phyloP scores from a whole-genome alignment of 2,888 invertebrate species.

The Ditula angustiorana region DNA sequence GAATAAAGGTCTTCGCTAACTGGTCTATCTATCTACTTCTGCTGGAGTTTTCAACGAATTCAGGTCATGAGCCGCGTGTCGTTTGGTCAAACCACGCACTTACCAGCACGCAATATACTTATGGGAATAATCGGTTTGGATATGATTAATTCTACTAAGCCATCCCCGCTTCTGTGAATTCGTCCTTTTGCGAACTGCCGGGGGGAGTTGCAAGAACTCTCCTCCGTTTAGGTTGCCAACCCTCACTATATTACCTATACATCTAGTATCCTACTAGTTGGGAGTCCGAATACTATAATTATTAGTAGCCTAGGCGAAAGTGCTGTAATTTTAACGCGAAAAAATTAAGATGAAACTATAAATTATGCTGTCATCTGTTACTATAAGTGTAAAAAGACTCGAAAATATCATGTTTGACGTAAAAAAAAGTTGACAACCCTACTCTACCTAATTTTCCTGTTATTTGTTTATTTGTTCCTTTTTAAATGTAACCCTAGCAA shows the following conservation, averaged over 20 bases:
- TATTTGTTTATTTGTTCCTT: neutral
- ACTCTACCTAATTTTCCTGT: conserved; percentile 2
- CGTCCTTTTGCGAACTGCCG: conserved; percentile 6
- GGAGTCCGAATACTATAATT: too few species aligned
- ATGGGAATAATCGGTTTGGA: conserved; percentile 10
- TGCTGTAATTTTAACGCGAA: too few species aligned
- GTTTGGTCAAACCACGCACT: conserved; percentile 26
- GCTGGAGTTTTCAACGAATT: conserved; percentile 35
- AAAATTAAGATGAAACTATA: too few species aligned
- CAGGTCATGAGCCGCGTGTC: conserved; percentile 34
- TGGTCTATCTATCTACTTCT: neutral
- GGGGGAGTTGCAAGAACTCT: neutral
- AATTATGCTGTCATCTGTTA: too few species aligned
- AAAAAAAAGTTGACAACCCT: too few species aligned
- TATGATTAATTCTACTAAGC: conserved; percentile 12
- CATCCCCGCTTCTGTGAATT: conserved; percentile 11
- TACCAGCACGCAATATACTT: conserved; percentile 22
- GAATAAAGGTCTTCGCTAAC: neutral
- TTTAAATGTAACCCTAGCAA: too few species aligned
- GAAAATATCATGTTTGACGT: too few species aligned
- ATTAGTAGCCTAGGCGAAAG: too few species aligned
- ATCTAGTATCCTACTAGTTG: too few species aligned
- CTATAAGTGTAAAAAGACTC: too few species aligned
- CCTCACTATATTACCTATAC: too few species aligned
- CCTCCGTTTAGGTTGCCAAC: neutral